Evolutionary conservation across 2,888 invertebrate genomes (phyloP).

Genomic region (Erebia palarica): DNA sequence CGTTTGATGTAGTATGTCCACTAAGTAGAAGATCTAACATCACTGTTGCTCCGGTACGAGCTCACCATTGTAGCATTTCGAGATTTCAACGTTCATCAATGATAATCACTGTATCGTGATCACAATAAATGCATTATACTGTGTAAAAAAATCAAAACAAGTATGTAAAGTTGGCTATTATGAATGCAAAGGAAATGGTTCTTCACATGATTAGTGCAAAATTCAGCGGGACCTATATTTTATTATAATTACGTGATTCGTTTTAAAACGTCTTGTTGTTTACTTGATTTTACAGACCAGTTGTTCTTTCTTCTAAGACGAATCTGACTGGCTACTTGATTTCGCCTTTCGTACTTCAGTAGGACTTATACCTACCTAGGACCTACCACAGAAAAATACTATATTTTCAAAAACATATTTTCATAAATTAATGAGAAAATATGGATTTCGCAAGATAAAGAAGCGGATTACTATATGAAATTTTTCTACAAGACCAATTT

Average conservation of each 20-base stretch:
- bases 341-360: neutral
- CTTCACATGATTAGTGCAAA: conserved; percentile 26
- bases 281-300: conserved; percentile 14
- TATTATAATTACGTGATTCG: conserved; percentile 27
- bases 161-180: conserved; percentile 27
- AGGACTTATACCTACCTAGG: too few species aligned
- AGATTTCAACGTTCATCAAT: too few species aligned
- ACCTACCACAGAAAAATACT: too few species aligned
- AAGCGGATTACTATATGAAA: too few species aligned
- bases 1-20: too few species aligned
- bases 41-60: too few species aligned
- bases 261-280: conserved; percentile 11
- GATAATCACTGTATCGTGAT: neutral
- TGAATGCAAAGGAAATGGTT: conserved; percentile 30
- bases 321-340: neutral
- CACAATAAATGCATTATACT: neutral
- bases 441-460: too few species aligned
- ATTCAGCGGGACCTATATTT: conserved; percentile 14
- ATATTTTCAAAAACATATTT: too few species aligned
- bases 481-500: too few species aligned
- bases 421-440: too few species aligned
- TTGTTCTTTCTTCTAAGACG: neutral
- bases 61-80: too few species aligned
- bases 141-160: neutral
- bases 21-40: too few species aligned